These are phyloP conservation scores for Pseudomyrmex dendroicus DNA, from an alignment of 1,140 invertebrate species.

Conservation along the genomic window DNA sequence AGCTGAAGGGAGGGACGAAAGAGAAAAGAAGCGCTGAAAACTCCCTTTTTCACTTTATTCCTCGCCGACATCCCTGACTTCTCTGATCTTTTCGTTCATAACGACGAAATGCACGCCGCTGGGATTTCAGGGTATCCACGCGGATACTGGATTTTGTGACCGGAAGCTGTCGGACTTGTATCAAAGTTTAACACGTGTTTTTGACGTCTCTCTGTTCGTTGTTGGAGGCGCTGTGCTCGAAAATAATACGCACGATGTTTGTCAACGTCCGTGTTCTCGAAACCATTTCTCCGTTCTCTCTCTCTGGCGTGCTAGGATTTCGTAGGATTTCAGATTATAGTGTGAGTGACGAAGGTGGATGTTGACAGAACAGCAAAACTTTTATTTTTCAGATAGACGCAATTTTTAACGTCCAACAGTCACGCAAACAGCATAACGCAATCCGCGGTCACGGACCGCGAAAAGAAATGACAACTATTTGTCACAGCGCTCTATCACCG, in stretches of 20 bases:
- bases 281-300: constrained; percentile 27
- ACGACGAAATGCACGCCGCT: constrained; percentile 13
- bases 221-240: constrained; percentile 28
- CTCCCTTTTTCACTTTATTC: constrained; percentile 40
- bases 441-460: constrained; percentile 40
- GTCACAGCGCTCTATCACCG: constrained; percentile 37
- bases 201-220: constrained; percentile 36
- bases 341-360: neutral
- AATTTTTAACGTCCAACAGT: constrained; percentile 45
- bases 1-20: neutral
- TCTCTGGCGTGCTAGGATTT: neutral
- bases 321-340: constrained; percentile 42
- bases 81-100: constrained; percentile 26
- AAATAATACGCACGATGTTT: constrained; percentile 52
- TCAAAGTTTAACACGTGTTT: constrained; percentile 68
- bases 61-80: neutral
- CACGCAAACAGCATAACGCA: constrained; percentile 48
- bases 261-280: constrained; percentile 47
- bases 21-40: constrained; percentile 9
- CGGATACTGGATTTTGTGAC: constrained; percentile 11
- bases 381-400: constrained; percentile 26
- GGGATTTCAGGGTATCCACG: constrained; percentile 19
- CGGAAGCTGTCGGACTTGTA: constrained; percentile 43
- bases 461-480: constrained; percentile 46
- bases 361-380: neutral